Base-by-base conservation (phyloP, 1,140 invertebrate species). In the Cryptotermes secundus region DNA sequence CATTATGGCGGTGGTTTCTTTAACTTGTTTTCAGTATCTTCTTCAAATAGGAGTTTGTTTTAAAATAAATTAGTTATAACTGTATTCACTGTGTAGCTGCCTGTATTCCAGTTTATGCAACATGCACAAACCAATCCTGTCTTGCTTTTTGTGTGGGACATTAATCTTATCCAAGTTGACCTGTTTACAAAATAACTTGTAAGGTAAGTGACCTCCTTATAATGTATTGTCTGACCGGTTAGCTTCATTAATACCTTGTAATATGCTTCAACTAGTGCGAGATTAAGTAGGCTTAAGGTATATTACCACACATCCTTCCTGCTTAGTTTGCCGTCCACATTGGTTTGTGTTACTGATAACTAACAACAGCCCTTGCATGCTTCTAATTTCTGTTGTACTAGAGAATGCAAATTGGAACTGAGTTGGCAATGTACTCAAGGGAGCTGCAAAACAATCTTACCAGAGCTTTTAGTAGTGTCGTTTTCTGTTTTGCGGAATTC, bases 101-200 rank as follows among this genome's bases (percentile, higher is more conserved):
- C 45, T 19, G 45, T 19, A 9, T 9, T 14, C 16, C 59, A n/a
- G 59, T 31, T 4, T 72, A n/a, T 31, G 31, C 59, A 72, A 26
- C n/a, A 3, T 22, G 19, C 38, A 49, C 16, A 49, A 49, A 16
- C 45, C 19, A 72, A 16, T 72, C n/a, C 19, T 49, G 59, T 7
- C n/a, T 72, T 72, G 59, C 59, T 84, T 35, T 79, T 26, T 49
- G 19, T 49, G 16, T 72, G 34, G 38, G 7, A 14, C 7, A 35
- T 10, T 42, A 83, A 22, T 31, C 22, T 31, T 85, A 34, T n/a
- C n/a, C 79, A 34, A 42, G 45, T 34, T 49, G 53, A 42, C 34
- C 35, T 16, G 82, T 38, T 49, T 53, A 42, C 38, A 79, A 42
- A 85, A 82, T 45, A 72, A 72, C 19, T 72, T n/a, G 59, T n/a